These are phyloP conservation scores for Euura saliciscinereae DNA, from an alignment of 1,140 invertebrate species.

Conservation along the genomic window DNA sequence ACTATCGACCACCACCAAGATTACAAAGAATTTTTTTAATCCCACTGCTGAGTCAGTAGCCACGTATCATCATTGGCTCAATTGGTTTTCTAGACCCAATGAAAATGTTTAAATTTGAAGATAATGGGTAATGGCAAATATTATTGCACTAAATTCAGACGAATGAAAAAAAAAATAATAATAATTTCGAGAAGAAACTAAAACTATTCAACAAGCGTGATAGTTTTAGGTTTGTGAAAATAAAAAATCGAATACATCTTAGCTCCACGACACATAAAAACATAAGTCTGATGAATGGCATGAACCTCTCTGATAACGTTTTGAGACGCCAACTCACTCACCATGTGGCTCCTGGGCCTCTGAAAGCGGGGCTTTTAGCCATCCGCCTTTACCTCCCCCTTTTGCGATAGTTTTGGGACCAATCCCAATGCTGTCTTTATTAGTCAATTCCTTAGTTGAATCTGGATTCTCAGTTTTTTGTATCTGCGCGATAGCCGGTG, in stretches of 20 bases:
- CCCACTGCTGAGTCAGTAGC: conserved; percentile 49
- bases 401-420: conserved; percentile 57
- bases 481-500: conserved; percentile 55
- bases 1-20: conserved; percentile 55
- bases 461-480: conserved; percentile 57
- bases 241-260: too few species aligned
- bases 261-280: too few species aligned
- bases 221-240: too few species aligned
- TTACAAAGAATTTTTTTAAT: conserved; percentile 59
- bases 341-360: conserved; percentile 65
- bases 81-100: too few species aligned
- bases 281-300: too few species aligned
- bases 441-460: conserved; percentile 57
- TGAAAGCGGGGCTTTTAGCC: conserved; percentile 58
- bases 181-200: too few species aligned
- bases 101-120: too few species aligned
- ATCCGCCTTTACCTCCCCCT: conserved; percentile 61
- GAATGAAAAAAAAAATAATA: too few species aligned
- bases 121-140: too few species aligned
- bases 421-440: conserved; percentile 53
- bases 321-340: conserved; percentile 45
- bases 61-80: conserved; percentile 56
- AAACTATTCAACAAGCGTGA: too few species aligned
- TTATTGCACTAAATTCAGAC: too few species aligned
- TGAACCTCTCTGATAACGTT: not conserved